phyloP scores from a whole-genome alignment of 37 sponge, comb jelly and placozoan genomes.

The Hexactinellida sp. region DNA sequence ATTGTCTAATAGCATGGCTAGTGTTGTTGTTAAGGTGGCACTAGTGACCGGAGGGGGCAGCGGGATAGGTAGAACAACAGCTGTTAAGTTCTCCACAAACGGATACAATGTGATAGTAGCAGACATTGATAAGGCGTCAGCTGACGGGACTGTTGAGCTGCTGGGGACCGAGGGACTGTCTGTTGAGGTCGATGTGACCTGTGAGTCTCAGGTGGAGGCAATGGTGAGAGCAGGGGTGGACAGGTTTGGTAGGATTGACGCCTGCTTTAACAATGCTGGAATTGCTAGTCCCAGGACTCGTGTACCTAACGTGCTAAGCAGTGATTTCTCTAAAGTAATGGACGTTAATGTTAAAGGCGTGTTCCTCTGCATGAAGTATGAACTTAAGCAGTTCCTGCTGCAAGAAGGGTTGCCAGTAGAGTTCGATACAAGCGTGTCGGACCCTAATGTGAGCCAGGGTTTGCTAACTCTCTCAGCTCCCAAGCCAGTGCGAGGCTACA shows the following conservation, averaged over 20 bases:
- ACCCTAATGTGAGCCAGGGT: neutral
- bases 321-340: neutral
- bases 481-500: neutral
- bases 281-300: neutral
- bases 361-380: neutral
- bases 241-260: neutral
- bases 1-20: neutral
- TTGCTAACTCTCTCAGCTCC: neutral
- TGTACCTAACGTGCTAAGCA: neutral
- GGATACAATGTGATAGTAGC: slow-evolving; percentile 19
- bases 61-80: neutral
- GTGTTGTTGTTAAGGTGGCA: neutral
- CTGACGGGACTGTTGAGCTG: neutral
- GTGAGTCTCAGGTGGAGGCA: slow-evolving; percentile 7
- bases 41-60: neutral
- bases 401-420: neutral
- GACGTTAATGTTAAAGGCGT: neutral
- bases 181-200: neutral
- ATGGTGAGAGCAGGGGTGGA: slow-evolving; percentile 9
- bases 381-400: neutral
- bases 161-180: neutral
- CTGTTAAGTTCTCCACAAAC: neutral
- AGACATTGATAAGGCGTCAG: neutral
- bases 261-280: neutral
- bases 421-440: neutral